Evolutionary conservation across 2,888 invertebrate genomes (phyloP), one percentile per base, ranked within the genome.

Genomic region (Laothoe populi): DNA sequence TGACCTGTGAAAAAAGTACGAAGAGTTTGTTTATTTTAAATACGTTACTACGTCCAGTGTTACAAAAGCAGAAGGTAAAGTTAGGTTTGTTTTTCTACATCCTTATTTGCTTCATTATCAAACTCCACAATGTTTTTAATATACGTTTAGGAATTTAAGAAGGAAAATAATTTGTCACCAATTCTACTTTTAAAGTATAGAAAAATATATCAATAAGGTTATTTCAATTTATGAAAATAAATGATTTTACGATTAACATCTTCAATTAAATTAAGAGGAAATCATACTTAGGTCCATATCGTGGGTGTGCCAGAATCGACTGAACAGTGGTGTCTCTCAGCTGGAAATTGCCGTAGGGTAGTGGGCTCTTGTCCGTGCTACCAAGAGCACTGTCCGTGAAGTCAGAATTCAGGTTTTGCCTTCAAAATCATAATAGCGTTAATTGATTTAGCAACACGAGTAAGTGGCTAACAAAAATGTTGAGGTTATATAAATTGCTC

Each of bases 281-380:
- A 23, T 68, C 73, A 94, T 94, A 96, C 95, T 97, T 96, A 63
- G 97, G 96, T 78, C 98, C 97, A 93, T 97, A 98, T 87, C 98
- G 94, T 57, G 98, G 98, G 90, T 98, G 98, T 53, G 96, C 95
- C 60, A 97, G 86, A 70, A 98, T 98, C 61, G 97, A 97, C 89
- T 98, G 98, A 60, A 98, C 98, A 59, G 98, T 98, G 64, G 98
- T 97, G 81, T 98, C 98, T 65, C 98, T 94, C 44, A 98, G 94
- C 84, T 98, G 98, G 90, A 98, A 98, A 87, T 98, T 98, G 63
- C 98, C 98, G 87, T 98, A 98, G 62, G 98, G 98, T 76, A 98
- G 93, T 46, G 98, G 98, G 72, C 97, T 97, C 91, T 98, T 97
- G 83, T 98, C 98, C 45, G 97, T 97, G 69, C 97, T 97, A 61